Conservation (phyloP, 2,888 invertebrate genomes). For the Gisinianus flammeolus region DNA sequence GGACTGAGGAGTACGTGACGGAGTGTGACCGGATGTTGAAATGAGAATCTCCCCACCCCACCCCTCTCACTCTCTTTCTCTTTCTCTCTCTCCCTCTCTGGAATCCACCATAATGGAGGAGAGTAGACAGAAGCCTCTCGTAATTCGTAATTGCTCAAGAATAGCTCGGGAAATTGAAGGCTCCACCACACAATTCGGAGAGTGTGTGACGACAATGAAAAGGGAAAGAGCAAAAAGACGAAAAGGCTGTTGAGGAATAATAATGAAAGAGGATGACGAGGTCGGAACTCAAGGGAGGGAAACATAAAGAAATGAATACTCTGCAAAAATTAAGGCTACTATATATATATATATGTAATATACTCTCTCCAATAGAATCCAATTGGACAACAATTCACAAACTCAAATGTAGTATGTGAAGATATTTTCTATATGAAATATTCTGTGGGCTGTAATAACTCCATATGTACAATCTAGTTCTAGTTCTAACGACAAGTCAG, state of each 20-base stretch:
- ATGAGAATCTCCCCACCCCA: no score
- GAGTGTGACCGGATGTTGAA: constrained; percentile 24
- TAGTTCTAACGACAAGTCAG: no score
- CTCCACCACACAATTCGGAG: background rate
- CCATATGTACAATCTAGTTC: no score
- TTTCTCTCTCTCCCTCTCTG: background rate
- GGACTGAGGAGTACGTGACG: background rate
- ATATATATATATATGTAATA: no score
- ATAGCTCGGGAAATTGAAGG: constrained; percentile 30
- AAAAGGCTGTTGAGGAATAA: no score
- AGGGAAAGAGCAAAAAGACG: no score
- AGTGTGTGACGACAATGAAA: background rate
- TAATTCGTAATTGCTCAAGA: constrained; percentile 40
- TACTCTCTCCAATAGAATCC: no score
- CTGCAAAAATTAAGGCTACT: constrained; percentile 16
- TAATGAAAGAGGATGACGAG: background rate
- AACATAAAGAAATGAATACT: background rate
- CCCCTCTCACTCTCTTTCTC: no score
- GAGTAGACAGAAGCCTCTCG: background rate
- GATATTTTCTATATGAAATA: no score
- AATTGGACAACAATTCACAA: no score
- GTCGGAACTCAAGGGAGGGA: background rate
- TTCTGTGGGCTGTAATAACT: no score
- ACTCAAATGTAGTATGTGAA: no score
- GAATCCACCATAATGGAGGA: constrained; percentile 14